Conservation (phyloP, 2,797 vertebrate genomes). For the Lophotriccus pileatus region DNA sequence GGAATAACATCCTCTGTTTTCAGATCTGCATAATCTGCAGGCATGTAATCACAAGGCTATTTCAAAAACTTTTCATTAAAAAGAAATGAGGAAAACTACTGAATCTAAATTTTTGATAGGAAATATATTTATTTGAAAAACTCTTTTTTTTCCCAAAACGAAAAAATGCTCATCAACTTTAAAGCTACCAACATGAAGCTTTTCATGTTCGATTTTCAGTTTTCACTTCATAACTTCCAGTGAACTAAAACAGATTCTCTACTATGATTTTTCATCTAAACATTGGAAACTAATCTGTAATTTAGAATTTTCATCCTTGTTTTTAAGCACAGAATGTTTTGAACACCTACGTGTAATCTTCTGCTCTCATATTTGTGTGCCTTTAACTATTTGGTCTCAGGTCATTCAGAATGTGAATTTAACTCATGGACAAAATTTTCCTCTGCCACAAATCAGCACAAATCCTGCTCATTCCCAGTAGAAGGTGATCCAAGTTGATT, state of each 20-base stretch:
- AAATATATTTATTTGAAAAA: not conserved
- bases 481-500: not conserved
- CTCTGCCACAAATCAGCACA: not conserved
- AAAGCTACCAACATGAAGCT: not conserved
- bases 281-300: not conserved
- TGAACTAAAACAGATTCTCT: not conserved
- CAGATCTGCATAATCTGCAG: not conserved
- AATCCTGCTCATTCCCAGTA: not conserved
- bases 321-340: not conserved
- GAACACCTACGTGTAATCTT: accelerated
- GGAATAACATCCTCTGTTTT: accelerated
- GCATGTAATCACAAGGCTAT: not conserved
- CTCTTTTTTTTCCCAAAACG: not conserved
- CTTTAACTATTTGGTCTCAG: not conserved
- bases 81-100: not conserved
- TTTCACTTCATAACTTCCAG: not conserved
- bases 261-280: not conserved
- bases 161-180: not conserved
- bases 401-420: not conserved
- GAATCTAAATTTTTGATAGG: not conserved
- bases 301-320: not conserved
- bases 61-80: not conserved
- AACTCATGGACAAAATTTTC: not conserved
- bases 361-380: not conserved
- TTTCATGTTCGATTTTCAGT: not conserved